phyloP scores from a whole-genome alignment of 1,140 invertebrate genomes.

The Mylabris phalerata region DNA sequence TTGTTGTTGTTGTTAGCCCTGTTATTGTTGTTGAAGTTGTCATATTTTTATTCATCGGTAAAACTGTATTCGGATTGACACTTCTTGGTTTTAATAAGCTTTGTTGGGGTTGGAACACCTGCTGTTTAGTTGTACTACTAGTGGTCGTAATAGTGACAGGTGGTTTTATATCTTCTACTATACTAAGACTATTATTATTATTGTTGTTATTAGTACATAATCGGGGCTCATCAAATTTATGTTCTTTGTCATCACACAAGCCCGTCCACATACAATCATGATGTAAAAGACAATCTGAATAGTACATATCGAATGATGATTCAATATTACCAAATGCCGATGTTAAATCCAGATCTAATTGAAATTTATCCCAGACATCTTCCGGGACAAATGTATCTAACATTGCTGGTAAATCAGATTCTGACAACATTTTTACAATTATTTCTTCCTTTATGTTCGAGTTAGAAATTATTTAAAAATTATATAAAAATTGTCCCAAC shows the following conservation, averaged over 20 bases:
- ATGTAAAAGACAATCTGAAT: conserved; percentile 40
- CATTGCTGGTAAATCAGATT: not conserved
- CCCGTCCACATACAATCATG: conserved; percentile 67
- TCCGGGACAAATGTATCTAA: conserved; percentile 22
- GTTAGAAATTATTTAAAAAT: too few species aligned
- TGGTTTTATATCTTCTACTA: conserved; percentile 29
- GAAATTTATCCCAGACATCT: conserved; percentile 39
- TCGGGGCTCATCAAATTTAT: conserved; percentile 31
- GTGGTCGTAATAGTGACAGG: conserved; percentile 27
- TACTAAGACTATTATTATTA: conserved; percentile 1
- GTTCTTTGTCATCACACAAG: conserved; percentile 48
- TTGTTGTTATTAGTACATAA: not conserved
- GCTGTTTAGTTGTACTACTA: not conserved
- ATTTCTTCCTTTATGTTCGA: not conserved
- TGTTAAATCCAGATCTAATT: conserved; percentile 21
- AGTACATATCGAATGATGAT: not conserved
- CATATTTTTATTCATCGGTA: conserved; percentile 15
- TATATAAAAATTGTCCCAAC: too few species aligned
- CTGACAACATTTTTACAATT: not conserved
- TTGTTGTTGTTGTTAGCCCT: conserved; percentile 35
- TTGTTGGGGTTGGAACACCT: conserved; percentile 7
- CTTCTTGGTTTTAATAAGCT: conserved; percentile 13
- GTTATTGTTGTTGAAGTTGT: not conserved
- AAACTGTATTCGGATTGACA: conserved; percentile 23
- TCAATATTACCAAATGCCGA: not conserved